Conservation (phyloP, 2,888 invertebrate genomes). For the Eurytoma adleriae region DNA sequence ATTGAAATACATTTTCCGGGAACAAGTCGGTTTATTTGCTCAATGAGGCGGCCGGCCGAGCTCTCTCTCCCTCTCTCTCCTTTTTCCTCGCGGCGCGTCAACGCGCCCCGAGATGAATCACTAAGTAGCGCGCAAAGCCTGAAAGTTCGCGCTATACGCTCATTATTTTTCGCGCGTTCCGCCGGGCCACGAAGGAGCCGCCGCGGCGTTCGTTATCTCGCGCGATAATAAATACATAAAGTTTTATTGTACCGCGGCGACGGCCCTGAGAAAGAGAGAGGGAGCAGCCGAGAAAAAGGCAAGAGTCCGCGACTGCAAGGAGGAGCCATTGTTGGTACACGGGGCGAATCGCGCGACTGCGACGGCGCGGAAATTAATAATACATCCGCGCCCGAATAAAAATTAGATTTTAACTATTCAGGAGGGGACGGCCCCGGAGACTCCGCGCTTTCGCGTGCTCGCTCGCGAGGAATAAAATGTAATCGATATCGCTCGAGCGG, state of each 20-base stretch:
- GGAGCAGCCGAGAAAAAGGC: constrained; percentile 72
- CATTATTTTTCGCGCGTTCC: constrained; percentile 30
- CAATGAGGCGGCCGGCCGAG: neutral
- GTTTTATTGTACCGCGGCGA: constrained; percentile 64
- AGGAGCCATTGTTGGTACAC: no score
- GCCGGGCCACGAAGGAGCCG: constrained; percentile 41
- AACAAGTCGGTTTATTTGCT: constrained; percentile 20
- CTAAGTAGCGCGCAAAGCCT: constrained; percentile 41
- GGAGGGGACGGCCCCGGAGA: neutral
- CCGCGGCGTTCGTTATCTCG: constrained; percentile 69
- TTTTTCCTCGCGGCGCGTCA: neutral
- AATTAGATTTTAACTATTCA: constrained; percentile 57
- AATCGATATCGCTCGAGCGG: constrained; percentile 52
- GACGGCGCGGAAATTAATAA: constrained; percentile 58
- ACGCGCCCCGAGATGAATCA: constrained; percentile 44
- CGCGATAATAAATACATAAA: constrained; percentile 71
- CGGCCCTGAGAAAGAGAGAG: constrained; percentile 42
- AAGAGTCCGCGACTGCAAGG: constrained; percentile 62
- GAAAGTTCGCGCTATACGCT: constrained; percentile 17
- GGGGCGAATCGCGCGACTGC: constrained; percentile 35
- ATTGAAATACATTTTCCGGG: constrained; percentile 38
- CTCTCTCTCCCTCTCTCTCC: neutral
- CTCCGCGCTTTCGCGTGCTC: constrained; percentile 22
- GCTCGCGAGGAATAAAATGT: constrained; percentile 53
- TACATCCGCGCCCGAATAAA: constrained; percentile 48